A percentile compares a stretch with the other conserved stretches of the same genome.
phyloP scores from a whole-genome alignment of 2,797 vertebrate species.

The Hippoglossus hippoglossus region DNA sequence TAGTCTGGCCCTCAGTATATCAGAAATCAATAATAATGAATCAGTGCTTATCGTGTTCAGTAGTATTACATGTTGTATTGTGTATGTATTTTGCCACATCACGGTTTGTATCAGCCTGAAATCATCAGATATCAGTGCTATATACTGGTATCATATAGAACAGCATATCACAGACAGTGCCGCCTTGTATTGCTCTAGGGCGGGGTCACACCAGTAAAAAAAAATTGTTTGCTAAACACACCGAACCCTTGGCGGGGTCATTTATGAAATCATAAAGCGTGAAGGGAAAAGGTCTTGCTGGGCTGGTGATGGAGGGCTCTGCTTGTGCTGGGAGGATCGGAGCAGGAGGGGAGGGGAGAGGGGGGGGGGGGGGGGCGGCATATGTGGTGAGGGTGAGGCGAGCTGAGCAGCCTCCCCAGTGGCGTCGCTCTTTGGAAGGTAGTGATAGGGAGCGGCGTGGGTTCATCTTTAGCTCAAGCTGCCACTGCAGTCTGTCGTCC shows the following conservation, averaged over 20 bases:
- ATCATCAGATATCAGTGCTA: not conserved
- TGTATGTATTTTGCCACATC: not conserved
- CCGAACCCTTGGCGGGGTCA: not conserved
- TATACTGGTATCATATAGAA: too few relatives aligned
- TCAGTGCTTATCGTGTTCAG: too few relatives aligned
- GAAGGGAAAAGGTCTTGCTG: conserved; percentile 35
- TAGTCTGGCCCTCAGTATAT: too few relatives aligned
- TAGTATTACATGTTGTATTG: not conserved
- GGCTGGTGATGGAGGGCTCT: conserved; percentile 13
- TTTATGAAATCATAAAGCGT: conserved; percentile 26
- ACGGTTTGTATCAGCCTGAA: not conserved
- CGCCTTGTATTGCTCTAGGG: not conserved
- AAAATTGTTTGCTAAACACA: conserved; percentile 21
- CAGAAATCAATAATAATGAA: too few relatives aligned
- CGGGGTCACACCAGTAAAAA: not conserved
- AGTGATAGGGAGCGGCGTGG: not conserved
- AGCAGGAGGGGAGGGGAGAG: too few relatives aligned
- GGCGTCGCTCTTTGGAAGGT: not conserved
- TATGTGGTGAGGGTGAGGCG: conserved; percentile 6
- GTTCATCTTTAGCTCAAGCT: conserved; percentile 5
- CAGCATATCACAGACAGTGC: not conserved
- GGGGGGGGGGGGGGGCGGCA: not conserved
- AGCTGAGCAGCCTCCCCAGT: conserved; percentile 26
- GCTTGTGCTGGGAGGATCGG: conserved; percentile 1
- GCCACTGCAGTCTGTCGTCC: not conserved